phyloP scores from a whole-genome alignment of 2,888 invertebrate species.

The Chymomyza amoena region DNA sequence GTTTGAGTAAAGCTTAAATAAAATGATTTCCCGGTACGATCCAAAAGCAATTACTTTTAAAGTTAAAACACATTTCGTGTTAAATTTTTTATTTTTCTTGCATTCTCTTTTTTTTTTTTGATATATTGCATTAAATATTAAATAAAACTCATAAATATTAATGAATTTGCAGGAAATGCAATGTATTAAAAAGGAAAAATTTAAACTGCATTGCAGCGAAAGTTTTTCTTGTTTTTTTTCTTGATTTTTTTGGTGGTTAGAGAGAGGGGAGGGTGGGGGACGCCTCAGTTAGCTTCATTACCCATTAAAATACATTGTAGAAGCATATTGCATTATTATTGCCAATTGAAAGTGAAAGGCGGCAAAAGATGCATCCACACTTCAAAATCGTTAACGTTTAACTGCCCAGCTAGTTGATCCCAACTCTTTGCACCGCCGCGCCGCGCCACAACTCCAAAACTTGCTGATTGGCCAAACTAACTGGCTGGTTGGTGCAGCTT shows the following conservation, averaged over 20 bases:
- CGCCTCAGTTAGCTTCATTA: not conserved
- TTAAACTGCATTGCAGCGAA: conserved; percentile 43
- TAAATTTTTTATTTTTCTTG: no score
- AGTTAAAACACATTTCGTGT: no score
- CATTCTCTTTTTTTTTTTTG: not conserved
- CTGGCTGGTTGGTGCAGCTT: not conserved
- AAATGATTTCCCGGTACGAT: no score
- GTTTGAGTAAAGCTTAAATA: no score
- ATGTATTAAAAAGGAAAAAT: conserved; percentile 4
- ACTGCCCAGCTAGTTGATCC: not conserved
- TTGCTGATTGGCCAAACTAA: not conserved
- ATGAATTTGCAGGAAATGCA: conserved; percentile 50
- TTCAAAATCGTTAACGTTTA: not conserved
- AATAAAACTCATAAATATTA: not conserved
- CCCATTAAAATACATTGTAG: not conserved
- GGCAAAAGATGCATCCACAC: conserved; percentile 29
- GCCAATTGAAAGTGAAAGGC: conserved; percentile 64
- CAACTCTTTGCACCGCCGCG: no score
- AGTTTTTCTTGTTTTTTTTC: conserved; percentile 60
- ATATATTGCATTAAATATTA: not conserved
- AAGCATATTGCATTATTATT: conserved; percentile 13
- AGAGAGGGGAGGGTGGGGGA: no score
- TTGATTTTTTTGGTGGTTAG: conserved; percentile 8
- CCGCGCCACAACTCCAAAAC: no score
- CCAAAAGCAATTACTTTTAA: no score